Conservation (phyloP, 2,888 invertebrate genomes). For the Sphaerophoria rueppellii region DNA sequence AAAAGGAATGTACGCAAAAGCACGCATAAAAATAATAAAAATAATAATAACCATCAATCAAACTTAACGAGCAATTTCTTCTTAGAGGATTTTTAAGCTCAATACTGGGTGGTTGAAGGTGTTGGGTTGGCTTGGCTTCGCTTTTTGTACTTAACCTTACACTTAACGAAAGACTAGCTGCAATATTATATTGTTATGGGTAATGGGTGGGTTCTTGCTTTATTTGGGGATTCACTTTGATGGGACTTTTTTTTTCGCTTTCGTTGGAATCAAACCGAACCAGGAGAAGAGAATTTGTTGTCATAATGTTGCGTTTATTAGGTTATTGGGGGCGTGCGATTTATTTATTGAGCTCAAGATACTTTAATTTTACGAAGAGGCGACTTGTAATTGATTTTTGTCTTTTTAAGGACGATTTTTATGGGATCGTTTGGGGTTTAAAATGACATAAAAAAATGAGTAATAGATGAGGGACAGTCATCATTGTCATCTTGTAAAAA, state of each 20-base stretch:
- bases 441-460: background rate
- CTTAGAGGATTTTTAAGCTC: constrained; percentile 12
- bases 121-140: background rate
- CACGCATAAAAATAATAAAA: background rate
- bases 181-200: constrained; percentile 13
- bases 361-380: background rate
- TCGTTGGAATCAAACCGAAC: background rate
- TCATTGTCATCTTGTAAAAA: too few relatives aligned
- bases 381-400: background rate
- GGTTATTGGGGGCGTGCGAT: background rate
- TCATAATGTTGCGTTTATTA: constrained; percentile 18
- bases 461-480: too few relatives aligned
- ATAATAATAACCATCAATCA: constrained; percentile 62
- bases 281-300: constrained; percentile 17
- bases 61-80: constrained; percentile 63
- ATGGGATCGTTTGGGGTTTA: background rate
- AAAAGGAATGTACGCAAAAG: background rate
- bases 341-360: background rate
- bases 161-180: constrained; percentile 20
- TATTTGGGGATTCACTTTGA: background rate
- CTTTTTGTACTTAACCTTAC: constrained; percentile 39
- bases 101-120: constrained; percentile 42
- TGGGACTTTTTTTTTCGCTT: constrained; percentile 25
- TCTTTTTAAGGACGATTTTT: background rate
- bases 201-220: background rate